Evolutionary conservation across 2,113 vertebrate species (phyloP).

Genomic region (Athene noctua): DNA sequence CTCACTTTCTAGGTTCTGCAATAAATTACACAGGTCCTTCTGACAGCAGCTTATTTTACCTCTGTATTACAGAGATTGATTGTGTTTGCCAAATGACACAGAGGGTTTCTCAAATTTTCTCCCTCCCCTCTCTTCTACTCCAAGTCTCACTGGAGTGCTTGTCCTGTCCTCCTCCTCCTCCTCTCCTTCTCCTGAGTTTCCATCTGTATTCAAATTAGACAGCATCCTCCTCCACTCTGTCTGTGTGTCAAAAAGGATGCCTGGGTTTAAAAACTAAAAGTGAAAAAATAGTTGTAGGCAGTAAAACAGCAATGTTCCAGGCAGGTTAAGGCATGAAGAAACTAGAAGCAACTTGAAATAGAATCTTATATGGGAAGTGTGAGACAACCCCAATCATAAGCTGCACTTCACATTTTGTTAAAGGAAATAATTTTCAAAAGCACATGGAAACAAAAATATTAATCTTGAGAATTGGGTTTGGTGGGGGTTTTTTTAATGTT

Average conservation of each 20-base stretch:
- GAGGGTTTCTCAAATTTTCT: background rate
- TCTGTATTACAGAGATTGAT: background rate
- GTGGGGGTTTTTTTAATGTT: background rate
- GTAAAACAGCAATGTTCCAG: background rate
- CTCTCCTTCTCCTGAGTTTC: background rate
- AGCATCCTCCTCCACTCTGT: background rate
- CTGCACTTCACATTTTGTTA: background rate
- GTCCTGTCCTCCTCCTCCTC: background rate
- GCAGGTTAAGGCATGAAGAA: background rate
- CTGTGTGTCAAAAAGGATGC: background rate
- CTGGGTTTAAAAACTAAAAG: background rate
- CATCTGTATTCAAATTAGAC: background rate
- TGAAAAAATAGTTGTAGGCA: background rate
- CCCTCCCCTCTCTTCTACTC: background rate
- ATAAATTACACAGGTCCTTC: background rate
- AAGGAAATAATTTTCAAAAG: background rate
- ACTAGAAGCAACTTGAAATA: background rate
- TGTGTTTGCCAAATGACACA: background rate
- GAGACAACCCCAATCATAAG: background rate
- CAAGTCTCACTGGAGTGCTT: background rate
- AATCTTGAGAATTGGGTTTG: background rate
- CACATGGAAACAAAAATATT: background rate
- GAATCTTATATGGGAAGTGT: background rate
- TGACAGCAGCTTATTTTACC: background rate
- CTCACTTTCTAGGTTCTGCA: background rate